Base-by-base conservation (phyloP, 2,888 invertebrate species). In the Noctua comes region DNA sequence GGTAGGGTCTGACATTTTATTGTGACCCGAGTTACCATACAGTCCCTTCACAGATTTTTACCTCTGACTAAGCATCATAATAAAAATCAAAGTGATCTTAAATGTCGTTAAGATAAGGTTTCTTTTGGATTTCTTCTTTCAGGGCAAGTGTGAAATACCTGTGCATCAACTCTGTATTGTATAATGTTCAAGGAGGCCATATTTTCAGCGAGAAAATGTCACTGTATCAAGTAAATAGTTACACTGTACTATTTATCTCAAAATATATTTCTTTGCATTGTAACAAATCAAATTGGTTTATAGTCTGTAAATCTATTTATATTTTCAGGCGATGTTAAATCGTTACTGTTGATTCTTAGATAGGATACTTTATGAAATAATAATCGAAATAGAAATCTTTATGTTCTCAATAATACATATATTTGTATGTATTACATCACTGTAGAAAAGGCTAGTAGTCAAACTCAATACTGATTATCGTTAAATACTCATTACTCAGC, bases 401-500 rank as follows among this genome's bases (percentile, higher is more conserved):
- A 48, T 76, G 70, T 73, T 84, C 40, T 73, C 40, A 13, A 73
- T 46, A 31, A 13, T 68, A 62, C 43, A 68, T 68, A 62, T 36
- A 68, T 65, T 76, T 54, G 51, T 76, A 69, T 74, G 43, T 81
- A 79, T 64, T 66, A 80, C 68, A 79, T 86, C 13, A 36, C 74
- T 77, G 69, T 86, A 83, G 84, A 73, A 82, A 84, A 81, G 74
- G 87, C 81, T 88, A 88, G 84, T 83, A 75, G 73, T 86, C 80
- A 18, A 48, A 48, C 6, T 48, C 51, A 75, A 75, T 78, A 75
- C 69, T 62, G 68, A 73, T 73, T 51, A 71, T 66, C 10, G 27
- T 81, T 71, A 66, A 79, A 86, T 84, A 82, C 84, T 88, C 78
- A 78, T 84, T 74, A 76, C 46, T 68, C 73, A 76, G 69, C 79